Base-by-base conservation (phyloP, 2,797 vertebrate species). In the Allochrocebus solatus region DNA sequence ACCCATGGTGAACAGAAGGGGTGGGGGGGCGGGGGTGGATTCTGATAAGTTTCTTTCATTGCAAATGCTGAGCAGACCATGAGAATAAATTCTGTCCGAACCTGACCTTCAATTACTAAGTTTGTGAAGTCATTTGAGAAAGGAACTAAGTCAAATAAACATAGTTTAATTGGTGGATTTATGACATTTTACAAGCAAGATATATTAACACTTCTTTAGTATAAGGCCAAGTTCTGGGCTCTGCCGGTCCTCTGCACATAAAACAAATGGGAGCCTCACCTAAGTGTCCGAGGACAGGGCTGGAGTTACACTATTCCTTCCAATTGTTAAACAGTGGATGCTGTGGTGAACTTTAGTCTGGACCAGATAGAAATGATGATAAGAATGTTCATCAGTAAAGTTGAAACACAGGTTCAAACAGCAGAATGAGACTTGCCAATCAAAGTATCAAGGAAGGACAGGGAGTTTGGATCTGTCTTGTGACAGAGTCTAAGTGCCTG, bases 101-200 rank as follows among this genome's bases (percentile, higher is more conserved):
- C 10, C 43, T 70, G 50, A 82, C 46, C 53, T 61, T 96, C 39
- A 46, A n/a, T 84, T 93, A 46, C 11, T 70, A 95, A 67, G 83
- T 93, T 83, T 79, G 30, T 93, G 33, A 96, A 88, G 74, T 94
- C 28, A 84, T 53, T 87, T 78, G 79, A 89, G 79, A 96, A 88
- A 95, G 11, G 55, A 97, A 64, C 7, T 64, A 43, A 76, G 39
- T 57, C 92, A 89, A 94, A 39, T 48, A 78, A 61, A 70, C 17
- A 78, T 5, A 46, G 48, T 48, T 83, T 92, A 4, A 55, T 33
- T 36, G 28, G 41, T 91, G 39, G n/a, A 80, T 61, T 79, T 95
- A 79, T 1, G 26, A 93, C 33, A 26, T 33, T 78, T 80, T 89
- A 48, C 1, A 90, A 96, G 26, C 30, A 89, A 85, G 79, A 92